Evolutionary conservation across 2,797 vertebrate species (phyloP).

Genomic region (Argentina silus): DNA sequence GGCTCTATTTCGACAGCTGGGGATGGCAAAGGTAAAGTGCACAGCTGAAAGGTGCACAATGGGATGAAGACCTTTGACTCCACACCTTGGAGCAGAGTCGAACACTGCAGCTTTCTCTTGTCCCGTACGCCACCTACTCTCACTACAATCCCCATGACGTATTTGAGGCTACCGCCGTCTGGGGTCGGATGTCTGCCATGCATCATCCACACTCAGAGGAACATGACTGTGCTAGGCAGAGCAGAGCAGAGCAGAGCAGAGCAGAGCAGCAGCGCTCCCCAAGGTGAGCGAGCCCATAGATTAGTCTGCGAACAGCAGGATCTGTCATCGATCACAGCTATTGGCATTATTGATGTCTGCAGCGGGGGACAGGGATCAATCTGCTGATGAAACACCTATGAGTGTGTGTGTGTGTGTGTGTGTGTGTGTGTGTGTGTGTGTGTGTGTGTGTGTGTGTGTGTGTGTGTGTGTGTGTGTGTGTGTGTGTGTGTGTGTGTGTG

Average conservation of each 20-base stretch:
- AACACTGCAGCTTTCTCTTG: conserved; percentile 9
- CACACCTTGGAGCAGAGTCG: neutral
- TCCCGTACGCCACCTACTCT: conserved; percentile 21
- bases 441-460: conserved; percentile 8
- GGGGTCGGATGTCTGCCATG: conserved; percentile 11
- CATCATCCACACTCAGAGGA: conserved; percentile 25
- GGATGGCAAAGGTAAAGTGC: conserved; percentile 27
- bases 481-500: neutral
- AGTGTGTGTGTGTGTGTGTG: neutral
- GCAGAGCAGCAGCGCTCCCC: conserved; percentile 24
- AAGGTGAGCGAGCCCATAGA: conserved; percentile 53
- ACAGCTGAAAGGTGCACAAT: conserved; percentile 27
- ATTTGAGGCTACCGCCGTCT: neutral
- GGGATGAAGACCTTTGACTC: conserved; percentile 29
- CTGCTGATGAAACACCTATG: conserved; percentile 41
- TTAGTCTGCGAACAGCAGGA: conserved; percentile 36
- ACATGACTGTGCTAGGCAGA: conserved; percentile 3
- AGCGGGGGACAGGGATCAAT: conserved; percentile 26
- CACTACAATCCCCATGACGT: conserved; percentile 4
- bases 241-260: conserved; percentile 8
- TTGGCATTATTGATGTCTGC: conserved; percentile 55
- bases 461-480: neutral
- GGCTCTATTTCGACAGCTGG: conserved; percentile 40
- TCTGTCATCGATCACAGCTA: conserved; percentile 35
- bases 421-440: neutral